Evolutionary conservation across 2,113 vertebrate genomes (phyloP).

Genomic region (Hippocampus comes): DNA sequence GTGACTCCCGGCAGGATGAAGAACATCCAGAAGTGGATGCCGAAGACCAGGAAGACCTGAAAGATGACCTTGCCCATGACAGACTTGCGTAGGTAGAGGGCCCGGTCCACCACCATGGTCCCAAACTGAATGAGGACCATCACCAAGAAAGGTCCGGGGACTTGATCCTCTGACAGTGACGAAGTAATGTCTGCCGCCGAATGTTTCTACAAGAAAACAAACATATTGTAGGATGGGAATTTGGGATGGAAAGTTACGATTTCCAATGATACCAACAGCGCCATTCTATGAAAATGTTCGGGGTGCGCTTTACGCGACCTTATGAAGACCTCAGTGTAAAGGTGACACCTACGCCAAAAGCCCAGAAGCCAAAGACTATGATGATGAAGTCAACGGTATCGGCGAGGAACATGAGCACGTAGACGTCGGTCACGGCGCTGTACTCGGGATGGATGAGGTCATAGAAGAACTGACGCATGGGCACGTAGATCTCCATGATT

Average conservation of each 20-base stretch:
- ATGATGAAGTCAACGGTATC: slow-evolving; percentile 98
- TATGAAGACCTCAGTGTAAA: not conserved
- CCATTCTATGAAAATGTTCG: not conserved
- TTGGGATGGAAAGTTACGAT: not conserved
- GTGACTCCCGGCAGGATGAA: slow-evolving; percentile 93
- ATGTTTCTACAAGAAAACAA: slow-evolving; percentile 81
- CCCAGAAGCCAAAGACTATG: slow-evolving; percentile 96
- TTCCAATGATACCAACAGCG: not conserved
- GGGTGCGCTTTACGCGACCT: not conserved
- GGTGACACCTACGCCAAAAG: slow-evolving; percentile 85
- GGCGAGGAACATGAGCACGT: slow-evolving; percentile 96
- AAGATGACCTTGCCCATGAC: slow-evolving; percentile 96
- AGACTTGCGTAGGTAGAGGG: slow-evolving; percentile 93
- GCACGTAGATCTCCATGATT: slow-evolving; percentile 85
- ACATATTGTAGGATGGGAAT: not conserved
- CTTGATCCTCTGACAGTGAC: slow-evolving; percentile 94
- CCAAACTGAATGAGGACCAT: slow-evolving; percentile 99
- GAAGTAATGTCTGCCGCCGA: slow-evolving; percentile 95
- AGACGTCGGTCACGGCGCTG: slow-evolving; percentile 95
- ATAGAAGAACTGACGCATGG: slow-evolving; percentile 94
- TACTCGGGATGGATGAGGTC: slow-evolving; percentile 96
- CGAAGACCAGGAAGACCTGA: slow-evolving; percentile 94
- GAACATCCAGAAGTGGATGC: slow-evolving; percentile 99
- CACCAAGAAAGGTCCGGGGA: slow-evolving; percentile 91
- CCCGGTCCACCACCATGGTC: slow-evolving; percentile 96